Percentiles rank a stretch among this genome's conserved stretches.
These are phyloP conservation scores for Dipodomys merriami DNA, from an alignment of 2,113 vertebrate genomes.

Conservation along the genomic window DNA sequence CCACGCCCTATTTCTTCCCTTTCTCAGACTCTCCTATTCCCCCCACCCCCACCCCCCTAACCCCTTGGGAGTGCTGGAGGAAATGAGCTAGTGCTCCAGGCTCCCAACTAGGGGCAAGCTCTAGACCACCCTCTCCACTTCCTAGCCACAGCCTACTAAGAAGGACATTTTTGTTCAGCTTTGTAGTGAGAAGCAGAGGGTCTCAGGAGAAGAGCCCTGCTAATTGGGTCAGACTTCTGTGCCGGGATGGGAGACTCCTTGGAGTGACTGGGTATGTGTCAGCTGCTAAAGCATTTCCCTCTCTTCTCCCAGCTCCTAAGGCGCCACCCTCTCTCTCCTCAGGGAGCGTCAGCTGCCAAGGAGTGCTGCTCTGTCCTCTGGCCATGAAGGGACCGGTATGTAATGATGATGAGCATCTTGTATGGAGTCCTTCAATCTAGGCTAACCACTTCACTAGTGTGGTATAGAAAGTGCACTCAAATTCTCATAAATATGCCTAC, in stretches of 20 bases:
- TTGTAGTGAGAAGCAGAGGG: not conserved
- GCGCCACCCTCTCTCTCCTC: conserved; percentile 35
- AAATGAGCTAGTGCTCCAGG: conserved; percentile 39
- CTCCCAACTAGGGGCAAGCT: not conserved
- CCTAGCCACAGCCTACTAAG: not conserved
- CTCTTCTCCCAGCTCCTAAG: conserved; percentile 18
- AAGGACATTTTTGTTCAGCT: not conserved
- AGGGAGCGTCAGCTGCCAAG: conserved; percentile 58
- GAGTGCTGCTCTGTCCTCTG: not conserved
- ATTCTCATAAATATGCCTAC: not conserved
- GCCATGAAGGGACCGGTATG: not conserved
- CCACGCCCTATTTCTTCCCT: conserved; percentile 38
- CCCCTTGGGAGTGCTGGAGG: not conserved
- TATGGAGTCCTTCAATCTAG: not conserved
- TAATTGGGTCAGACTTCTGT: conserved; percentile 69
- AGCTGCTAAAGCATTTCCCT: conserved; percentile 58
- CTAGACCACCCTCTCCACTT: not conserved
- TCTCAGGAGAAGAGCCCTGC: conserved; percentile 44
- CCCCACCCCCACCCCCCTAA: not conserved
- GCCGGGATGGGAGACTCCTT: conserved; percentile 53
- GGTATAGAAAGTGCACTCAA: not conserved
- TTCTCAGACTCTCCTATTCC: conserved; percentile 1
- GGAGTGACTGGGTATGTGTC: conserved; percentile 57
- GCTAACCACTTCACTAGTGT: conserved; percentile 35
- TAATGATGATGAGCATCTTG: conserved; percentile 1